phyloP scores from a whole-genome alignment of 2,113 vertebrate genomes.

The Phodopus roborovskii region DNA sequence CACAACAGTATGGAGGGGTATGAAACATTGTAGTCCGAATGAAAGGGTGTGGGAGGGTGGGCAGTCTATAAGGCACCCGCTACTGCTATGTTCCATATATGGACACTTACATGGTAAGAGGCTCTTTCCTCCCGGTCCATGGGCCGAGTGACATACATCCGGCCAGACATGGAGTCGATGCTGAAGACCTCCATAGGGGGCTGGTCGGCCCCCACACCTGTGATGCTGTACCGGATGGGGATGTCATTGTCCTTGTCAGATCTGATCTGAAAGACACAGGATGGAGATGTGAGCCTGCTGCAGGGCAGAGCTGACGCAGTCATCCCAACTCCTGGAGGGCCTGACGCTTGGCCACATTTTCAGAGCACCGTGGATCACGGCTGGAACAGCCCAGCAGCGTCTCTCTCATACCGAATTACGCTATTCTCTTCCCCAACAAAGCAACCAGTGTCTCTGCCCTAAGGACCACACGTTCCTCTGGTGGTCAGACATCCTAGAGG shows the following conservation, averaged over 20 bases:
- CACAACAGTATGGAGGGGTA: no score
- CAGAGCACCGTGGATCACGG: rapidly evolving
- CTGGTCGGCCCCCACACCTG: constrained; percentile 96
- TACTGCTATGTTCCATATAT: rapidly evolving
- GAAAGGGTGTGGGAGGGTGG: neutral
- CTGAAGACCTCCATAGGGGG: constrained; percentile 97
- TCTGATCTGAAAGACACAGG: constrained; percentile 90
- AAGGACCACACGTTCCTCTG: neutral
- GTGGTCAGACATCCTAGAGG: neutral
- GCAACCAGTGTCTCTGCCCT: neutral
- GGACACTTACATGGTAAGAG: constrained; percentile 94
- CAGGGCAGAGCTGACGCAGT: rapidly evolving
- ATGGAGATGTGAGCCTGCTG: rapidly evolving
- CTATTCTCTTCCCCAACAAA: neutral
- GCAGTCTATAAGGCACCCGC: neutral
- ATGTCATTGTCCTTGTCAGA: constrained; percentile 97
- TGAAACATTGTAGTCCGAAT: no score
- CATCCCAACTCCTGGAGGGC: rapidly evolving
- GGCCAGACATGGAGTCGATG: constrained; percentile 96
- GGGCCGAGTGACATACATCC: constrained; percentile 97
- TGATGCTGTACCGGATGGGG: constrained; percentile 97
- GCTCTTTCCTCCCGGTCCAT: constrained; percentile 97
- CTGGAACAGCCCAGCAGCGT: neutral
- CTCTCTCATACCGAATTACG: no score
- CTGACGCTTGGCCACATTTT: rapidly evolving